Evolutionary conservation across 1,140 invertebrate genomes (phyloP).

Genomic region (Bradynema listronoti): DNA sequence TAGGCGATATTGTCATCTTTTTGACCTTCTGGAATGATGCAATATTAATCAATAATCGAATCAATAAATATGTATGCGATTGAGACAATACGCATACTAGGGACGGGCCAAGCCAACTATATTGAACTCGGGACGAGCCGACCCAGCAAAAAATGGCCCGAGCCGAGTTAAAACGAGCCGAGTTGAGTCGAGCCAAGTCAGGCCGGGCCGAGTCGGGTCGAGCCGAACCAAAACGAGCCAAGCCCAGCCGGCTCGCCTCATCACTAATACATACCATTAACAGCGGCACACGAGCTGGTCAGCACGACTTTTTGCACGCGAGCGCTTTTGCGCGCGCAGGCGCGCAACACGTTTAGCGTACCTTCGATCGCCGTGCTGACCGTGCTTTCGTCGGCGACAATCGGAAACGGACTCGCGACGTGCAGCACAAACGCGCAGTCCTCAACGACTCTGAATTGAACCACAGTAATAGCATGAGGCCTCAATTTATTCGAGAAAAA

Average conservation of each 20-base stretch:
- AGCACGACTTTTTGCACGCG: conserved; percentile 64
- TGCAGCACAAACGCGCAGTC: conserved; percentile 63
- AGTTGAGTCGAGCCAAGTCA: too few species aligned
- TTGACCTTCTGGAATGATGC: conserved; percentile 48
- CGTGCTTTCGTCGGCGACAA: conserved; percentile 59
- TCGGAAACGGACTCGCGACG: conserved; percentile 64
- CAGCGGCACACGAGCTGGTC: conserved; percentile 63
- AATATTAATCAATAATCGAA: conserved; percentile 9
- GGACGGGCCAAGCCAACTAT: too few species aligned
- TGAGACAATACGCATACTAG: too few species aligned
- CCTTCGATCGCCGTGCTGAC: conserved; percentile 64
- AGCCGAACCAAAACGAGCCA: too few species aligned
- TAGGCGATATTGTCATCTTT: conserved; percentile 59
- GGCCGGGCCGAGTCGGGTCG: too few species aligned
- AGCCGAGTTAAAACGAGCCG: too few species aligned
- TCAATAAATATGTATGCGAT: too few species aligned
- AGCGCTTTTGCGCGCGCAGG: conserved; percentile 59
- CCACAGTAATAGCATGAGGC: too few species aligned
- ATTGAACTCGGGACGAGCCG: too few species aligned
- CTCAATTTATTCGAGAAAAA: too few species aligned
- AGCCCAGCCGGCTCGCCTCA: too few species aligned
- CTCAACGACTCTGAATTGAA: conserved; percentile 61
- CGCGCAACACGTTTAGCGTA: conserved; percentile 63
- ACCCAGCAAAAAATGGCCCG: too few species aligned
- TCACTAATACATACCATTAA: conserved; percentile 60